These are phyloP conservation scores for Heptranchias perlo DNA, from an alignment of 2,113 vertebrate genomes.

Conservation along the genomic window DNA sequence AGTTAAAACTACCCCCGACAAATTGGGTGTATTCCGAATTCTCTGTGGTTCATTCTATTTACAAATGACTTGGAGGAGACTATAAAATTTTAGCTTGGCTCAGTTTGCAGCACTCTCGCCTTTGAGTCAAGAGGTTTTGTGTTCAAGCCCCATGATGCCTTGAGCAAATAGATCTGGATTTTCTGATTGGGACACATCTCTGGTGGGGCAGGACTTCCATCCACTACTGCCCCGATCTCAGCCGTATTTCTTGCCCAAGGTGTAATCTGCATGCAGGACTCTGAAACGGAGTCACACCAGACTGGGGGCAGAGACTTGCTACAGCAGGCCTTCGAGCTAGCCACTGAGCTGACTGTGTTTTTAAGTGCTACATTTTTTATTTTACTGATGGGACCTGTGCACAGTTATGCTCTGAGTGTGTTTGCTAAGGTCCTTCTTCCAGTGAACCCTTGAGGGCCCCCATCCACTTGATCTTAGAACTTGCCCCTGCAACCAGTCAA, in stretches of 20 bases:
- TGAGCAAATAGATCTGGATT: background rate
- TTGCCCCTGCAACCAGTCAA: too few relatives aligned
- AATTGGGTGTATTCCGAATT: background rate
- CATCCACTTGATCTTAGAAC: background rate
- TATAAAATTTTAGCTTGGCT: background rate
- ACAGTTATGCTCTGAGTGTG: background rate
- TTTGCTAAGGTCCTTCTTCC: background rate
- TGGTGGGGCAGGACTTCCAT: background rate
- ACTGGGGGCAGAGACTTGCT: background rate
- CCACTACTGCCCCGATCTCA: background rate
- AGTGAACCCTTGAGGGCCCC: background rate
- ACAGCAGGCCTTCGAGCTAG: background rate
- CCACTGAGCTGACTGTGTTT: background rate
- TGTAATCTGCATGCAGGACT: background rate
- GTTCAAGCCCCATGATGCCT: too few relatives aligned
- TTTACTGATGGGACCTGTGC: background rate
- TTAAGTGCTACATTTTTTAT: background rate
- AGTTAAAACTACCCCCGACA: background rate
- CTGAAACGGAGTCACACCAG: background rate
- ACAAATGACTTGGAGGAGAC: background rate
- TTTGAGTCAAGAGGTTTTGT: background rate
- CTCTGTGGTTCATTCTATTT: background rate
- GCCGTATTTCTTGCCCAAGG: background rate
- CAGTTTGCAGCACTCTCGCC: background rate
- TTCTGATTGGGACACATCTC: background rate